Conservation (phyloP, 2,113 vertebrate genomes). For the Phrynosoma platyrhinos region DNA sequence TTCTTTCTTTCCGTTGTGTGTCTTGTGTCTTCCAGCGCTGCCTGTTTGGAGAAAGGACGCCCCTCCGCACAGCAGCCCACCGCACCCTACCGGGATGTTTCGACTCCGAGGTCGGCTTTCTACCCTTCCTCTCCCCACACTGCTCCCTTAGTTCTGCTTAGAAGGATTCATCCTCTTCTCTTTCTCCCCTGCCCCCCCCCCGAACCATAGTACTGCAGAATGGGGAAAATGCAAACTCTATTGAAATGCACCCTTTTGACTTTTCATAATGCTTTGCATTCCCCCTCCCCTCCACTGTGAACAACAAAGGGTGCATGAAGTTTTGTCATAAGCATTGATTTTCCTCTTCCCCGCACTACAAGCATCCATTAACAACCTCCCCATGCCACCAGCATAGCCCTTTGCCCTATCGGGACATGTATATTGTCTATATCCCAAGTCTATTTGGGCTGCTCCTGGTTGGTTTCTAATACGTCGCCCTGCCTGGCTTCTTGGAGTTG, state of each 20-base stretch:
- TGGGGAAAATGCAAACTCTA: background rate
- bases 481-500: constrained; percentile 39
- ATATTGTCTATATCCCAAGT: background rate
- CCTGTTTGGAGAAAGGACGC: constrained; percentile 76
- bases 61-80: constrained; percentile 63
- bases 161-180: constrained; percentile 28
- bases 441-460: constrained; percentile 32
- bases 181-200: background rate
- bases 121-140: constrained; percentile 51
- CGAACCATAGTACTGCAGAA: background rate
- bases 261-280: constrained; percentile 41
- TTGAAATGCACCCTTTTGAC: constrained; percentile 44
- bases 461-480: constrained; percentile 18
- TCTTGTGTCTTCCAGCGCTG: constrained; percentile 78
- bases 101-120: constrained; percentile 71
- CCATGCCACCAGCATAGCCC: constrained; percentile 10
- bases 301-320: constrained; percentile 46
- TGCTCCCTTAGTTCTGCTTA: constrained; percentile 40
- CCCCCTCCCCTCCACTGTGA: background rate
- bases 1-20: constrained; percentile 68
- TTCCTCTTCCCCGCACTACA: background rate
- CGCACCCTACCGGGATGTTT: constrained; percentile 70
- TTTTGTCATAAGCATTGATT: background rate
- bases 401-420: background rate
- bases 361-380: background rate